A percentile compares a stretch with the other conserved stretches of the same genome.
Evolutionary conservation across 2,888 invertebrate genomes (phyloP).

Genomic region (Dorcus parallelipipedus): DNA sequence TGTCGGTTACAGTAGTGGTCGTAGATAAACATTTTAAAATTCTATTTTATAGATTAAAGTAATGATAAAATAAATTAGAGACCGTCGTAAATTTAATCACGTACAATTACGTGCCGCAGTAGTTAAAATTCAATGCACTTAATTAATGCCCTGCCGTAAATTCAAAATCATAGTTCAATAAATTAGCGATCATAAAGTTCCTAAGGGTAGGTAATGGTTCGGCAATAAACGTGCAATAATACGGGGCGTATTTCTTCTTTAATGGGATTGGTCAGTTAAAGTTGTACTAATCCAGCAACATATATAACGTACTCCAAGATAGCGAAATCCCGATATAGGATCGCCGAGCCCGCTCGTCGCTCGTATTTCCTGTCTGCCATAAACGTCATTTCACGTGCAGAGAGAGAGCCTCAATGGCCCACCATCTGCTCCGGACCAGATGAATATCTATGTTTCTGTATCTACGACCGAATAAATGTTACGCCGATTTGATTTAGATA

Average conservation of each 20-base stretch:
- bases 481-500: neutral
- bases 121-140: too few relatives aligned
- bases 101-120: too few relatives aligned
- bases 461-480: slow-evolving; percentile 1
- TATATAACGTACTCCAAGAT: slow-evolving; percentile 27
- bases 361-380: neutral
- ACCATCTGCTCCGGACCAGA: neutral
- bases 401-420: neutral
- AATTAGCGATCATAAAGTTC: slow-evolving; percentile 4
- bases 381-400: slow-evolving; percentile 4
- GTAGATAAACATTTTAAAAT: too few relatives aligned
- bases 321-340: slow-evolving; percentile 25
- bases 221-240: slow-evolving; percentile 12
- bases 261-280: slow-evolving; percentile 20
- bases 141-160: too few relatives aligned
- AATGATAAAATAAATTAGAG: too few relatives aligned
- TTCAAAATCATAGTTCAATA: slow-evolving; percentile 8
- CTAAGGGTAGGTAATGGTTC: slow-evolving; percentile 6
- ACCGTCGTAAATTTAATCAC: too few relatives aligned
- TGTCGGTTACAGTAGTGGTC: too few relatives aligned
- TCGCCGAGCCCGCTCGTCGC: slow-evolving; percentile 20
- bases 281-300: slow-evolving; percentile 19
- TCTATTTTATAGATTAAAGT: too few relatives aligned
- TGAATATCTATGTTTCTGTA: slow-evolving; percentile 3
- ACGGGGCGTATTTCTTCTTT: slow-evolving; percentile 16